Percentiles rank a stretch among this genome's conserved stretches.
phyloP scores from a whole-genome alignment of 2,888 invertebrate species.

The Ctenicera cuprea region DNA sequence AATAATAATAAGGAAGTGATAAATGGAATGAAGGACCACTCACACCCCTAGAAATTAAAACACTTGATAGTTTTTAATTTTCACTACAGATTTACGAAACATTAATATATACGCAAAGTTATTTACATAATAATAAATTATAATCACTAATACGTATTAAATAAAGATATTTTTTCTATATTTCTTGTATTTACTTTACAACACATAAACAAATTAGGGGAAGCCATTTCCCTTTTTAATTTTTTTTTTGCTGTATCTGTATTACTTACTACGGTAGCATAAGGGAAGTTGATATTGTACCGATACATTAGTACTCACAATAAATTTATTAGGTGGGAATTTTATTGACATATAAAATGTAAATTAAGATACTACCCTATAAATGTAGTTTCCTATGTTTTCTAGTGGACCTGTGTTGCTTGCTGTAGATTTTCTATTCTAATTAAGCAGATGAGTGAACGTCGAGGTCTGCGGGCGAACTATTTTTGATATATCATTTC shows the following conservation, averaged over 20 bases:
- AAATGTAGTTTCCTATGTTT: too few relatives aligned
- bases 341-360: too few relatives aligned
- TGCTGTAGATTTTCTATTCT: too few relatives aligned
- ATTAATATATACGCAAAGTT: neutral
- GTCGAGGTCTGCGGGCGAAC: too few relatives aligned
- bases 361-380: too few relatives aligned
- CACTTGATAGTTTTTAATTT: constrained; percentile 11
- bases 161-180: neutral
- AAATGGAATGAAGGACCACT: neutral
- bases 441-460: too few relatives aligned
- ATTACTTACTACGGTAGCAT: neutral
- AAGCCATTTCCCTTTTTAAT: constrained; percentile 40
- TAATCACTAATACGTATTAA: neutral
- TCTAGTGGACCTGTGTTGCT: too few relatives aligned
- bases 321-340: too few relatives aligned
- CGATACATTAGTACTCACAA: too few relatives aligned
- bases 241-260: constrained; percentile 18
- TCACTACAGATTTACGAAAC: neutral
- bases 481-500: too few relatives aligned
- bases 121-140: neutral
- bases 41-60: constrained; percentile 14
- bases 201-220: constrained; percentile 32
- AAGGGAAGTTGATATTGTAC: too few relatives aligned
- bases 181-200: constrained; percentile 5
- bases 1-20: neutral